Evolutionary conservation across 2,113 vertebrate genomes (phyloP).

Genomic region (Platysteira castanea): DNA sequence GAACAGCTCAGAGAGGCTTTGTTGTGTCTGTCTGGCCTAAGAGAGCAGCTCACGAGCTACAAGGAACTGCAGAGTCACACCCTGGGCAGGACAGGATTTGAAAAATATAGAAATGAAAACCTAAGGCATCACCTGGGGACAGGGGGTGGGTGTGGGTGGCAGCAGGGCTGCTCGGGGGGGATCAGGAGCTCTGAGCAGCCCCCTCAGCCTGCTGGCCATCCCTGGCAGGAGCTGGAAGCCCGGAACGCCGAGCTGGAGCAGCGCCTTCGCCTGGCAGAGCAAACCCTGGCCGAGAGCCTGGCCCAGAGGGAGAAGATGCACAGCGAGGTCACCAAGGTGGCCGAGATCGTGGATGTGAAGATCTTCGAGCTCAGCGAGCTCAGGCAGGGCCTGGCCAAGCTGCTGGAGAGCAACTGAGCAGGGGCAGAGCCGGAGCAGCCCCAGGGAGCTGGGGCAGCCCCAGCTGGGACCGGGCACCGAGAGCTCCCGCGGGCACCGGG

Average conservation of each 20-base stretch:
- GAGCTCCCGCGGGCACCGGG: neutral
- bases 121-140: no score
- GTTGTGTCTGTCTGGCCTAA: no score
- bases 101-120: no score
- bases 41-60: no score
- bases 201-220: rapidly evolving
- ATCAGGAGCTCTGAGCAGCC: neutral
- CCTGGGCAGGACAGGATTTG: no score
- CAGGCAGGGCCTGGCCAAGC: conserved; percentile 87
- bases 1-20: no score
- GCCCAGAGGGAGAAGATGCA: conserved; percentile 84
- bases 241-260: conserved; percentile 85
- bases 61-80: no score
- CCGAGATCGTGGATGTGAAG: conserved; percentile 92
- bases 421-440: neutral
- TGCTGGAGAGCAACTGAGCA: conserved; percentile 78
- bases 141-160: neutral
- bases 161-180: neutral
- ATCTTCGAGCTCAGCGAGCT: conserved; percentile 93
- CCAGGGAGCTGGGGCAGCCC: neutral
- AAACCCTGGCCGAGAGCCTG: conserved; percentile 78
- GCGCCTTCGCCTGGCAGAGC: conserved; percentile 81
- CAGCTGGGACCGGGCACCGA: neutral
- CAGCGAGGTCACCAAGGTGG: conserved; percentile 81
- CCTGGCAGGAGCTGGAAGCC: conserved; percentile 83